A percentile compares a stretch with the other conserved stretches of the same genome.
phyloP scores from a whole-genome alignment of 2,888 invertebrate genomes.

The Branchinecta sandiegonensis region DNA sequence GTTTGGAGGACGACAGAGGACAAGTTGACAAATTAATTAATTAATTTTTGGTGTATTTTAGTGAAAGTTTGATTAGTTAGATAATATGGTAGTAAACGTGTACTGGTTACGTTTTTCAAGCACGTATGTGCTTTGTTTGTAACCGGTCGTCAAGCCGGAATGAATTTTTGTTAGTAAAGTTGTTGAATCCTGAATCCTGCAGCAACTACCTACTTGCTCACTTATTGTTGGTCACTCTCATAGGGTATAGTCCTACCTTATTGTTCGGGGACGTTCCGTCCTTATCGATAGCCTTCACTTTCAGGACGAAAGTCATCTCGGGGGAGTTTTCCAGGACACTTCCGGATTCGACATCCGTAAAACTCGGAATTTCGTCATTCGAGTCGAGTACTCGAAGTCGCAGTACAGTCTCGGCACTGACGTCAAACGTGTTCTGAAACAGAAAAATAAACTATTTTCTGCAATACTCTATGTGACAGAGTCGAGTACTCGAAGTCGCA shows the following conservation, averaged over 20 bases:
- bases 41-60: too few relatives aligned
- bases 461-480: constrained; percentile 40
- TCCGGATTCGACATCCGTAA: constrained; percentile 64
- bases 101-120: too few relatives aligned
- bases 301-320: constrained; percentile 68
- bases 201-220: too few relatives aligned
- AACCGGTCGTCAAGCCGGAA: too few relatives aligned
- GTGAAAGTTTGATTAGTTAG: too few relatives aligned
- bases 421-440: constrained; percentile 55
- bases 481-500: constrained; percentile 64
- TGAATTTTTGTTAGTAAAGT: too few relatives aligned
- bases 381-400: constrained; percentile 68
- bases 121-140: too few relatives aligned
- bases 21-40: too few relatives aligned
- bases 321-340: constrained; percentile 73
- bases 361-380: constrained; percentile 77
- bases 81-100: too few relatives aligned
- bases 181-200: too few relatives aligned
- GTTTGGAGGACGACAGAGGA: too few relatives aligned
- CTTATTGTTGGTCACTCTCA: too few relatives aligned
- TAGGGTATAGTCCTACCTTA: constrained; percentile 37
- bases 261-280: constrained; percentile 72
- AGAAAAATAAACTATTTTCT: constrained; percentile 24
- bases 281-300: constrained; percentile 66
- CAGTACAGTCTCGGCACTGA: constrained; percentile 62